A percentile compares a stretch with the other conserved stretches of the same genome.
These are phyloP conservation scores for Platysteira castanea DNA, from an alignment of 2,113 vertebrate species.

Conservation along the genomic window DNA sequence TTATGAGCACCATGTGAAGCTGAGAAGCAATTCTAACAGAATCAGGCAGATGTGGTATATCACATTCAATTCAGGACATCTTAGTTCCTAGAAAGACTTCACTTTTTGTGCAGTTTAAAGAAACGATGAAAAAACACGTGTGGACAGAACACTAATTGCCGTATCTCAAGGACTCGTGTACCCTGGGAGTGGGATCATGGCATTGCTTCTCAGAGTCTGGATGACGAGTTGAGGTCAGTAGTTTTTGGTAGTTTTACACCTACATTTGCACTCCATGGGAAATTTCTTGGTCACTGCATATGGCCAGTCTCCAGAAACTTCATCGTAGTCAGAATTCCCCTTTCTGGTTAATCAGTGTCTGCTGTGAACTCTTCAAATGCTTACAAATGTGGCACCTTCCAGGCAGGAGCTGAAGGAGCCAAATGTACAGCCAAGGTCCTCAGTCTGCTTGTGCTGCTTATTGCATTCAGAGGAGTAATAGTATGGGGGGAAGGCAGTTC, in stretches of 20 bases:
- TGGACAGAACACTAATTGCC: background rate
- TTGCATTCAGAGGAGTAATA: background rate
- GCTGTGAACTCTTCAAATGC: background rate
- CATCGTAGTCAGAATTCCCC: background rate
- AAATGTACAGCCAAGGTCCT: background rate
- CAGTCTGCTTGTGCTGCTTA: background rate
- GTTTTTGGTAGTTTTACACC: background rate
- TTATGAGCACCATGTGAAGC: background rate
- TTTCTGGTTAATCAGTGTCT: background rate
- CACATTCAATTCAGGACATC: background rate
- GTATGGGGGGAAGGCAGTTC: background rate
- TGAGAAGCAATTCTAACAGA: background rate
- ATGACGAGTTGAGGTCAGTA: background rate
- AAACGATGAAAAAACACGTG: rapidly evolving
- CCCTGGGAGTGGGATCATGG: background rate
- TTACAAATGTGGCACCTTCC: background rate
- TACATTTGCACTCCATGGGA: background rate
- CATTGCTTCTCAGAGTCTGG: background rate
- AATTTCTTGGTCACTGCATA: background rate
- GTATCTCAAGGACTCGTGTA: background rate
- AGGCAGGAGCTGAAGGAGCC: background rate
- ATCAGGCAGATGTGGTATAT: background rate
- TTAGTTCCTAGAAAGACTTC: background rate
- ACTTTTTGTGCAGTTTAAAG: background rate
- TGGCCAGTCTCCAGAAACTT: background rate